Base-by-base conservation (phyloP, 2,797 vertebrate species). In the Morus bassanus region DNA sequence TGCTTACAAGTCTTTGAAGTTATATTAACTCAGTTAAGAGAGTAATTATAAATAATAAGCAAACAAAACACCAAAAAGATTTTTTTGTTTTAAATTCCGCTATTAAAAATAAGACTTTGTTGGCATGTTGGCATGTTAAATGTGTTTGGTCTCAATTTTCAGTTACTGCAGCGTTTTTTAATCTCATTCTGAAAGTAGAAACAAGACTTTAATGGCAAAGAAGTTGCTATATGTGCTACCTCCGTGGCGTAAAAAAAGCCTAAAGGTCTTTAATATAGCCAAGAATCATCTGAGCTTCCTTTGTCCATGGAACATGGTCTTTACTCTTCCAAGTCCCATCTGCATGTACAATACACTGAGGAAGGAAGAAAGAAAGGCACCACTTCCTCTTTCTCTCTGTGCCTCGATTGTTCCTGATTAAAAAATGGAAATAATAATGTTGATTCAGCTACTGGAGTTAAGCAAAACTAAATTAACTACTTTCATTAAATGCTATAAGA, bases 371-470 rank as follows among this genome's bases (percentile, higher is more conserved):
- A 95, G 65, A 37, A 87, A 95, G 35, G 69, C 43, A 80, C 48
- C 39, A 72, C 76, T 95, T 95, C 80, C 84, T 89, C 65, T 75
- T 96, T 91, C 88, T 88, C 79, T 76, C 87, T 78, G 53, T 91
- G 87, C 89, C 91, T 96, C 48, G 1, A 91, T 73, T 91, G 87
- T 84, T 96, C 79, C 61, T 39, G 48, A 84, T 79, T 80, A 57
- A 97, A 95, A 94, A 92, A 72, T 89, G 22, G 64, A 93, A 96
- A 86, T 90, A 78, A 84, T 89, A 79, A 82, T 51, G 81, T 86
- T 93, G 82, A 88, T 84, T 94, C 63, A 93, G 61, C 87, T 86
- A 89, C 67, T 70, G 63, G 81, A 86, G 82, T 78, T 90, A 78
- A 69, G 69, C 69, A 89, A 93, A 94, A 81, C 70, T 77, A 93